These are phyloP conservation scores for Apis mellifera DNA, from an alignment of 1,140 invertebrate species.

Conservation along the genomic window Amel_HAv3.1 CM009932.2:7394501-7395000, in stretches of 20 bases:
- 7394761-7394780: too few species aligned
- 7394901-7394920: neutral
- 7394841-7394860: neutral
- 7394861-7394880: neutral
- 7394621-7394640: neutral
- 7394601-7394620: neutral
- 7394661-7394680: neutral
- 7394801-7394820: too few species aligned
- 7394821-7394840: neutral
- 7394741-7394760: too few species aligned
- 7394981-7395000: constrained; percentile 34
- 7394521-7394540: neutral
- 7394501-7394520: neutral
- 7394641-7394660: neutral
- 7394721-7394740: too few species aligned
- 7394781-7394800: neutral
- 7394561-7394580: neutral
- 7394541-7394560: neutral
- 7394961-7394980: constrained; percentile 28
- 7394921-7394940: neutral
- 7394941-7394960: constrained; percentile 38
- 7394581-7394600: neutral
- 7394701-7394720: too few species aligned
- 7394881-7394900: too few species aligned
- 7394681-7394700: neutral